Evolutionary conservation across 1,140 invertebrate species (phyloP).

Genomic region (Cataglyphis hispanica): DNA sequence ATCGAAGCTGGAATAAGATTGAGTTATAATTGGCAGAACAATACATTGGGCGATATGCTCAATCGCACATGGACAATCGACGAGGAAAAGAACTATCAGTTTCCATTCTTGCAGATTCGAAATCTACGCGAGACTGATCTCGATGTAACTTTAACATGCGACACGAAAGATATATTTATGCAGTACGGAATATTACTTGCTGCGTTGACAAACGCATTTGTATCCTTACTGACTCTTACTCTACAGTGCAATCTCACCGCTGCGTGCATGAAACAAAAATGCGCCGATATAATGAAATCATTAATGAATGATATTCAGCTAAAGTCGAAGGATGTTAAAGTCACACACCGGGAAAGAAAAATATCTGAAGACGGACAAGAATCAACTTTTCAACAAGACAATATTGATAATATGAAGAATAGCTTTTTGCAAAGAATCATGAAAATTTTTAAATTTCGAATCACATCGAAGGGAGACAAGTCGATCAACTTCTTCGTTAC

Average conservation of each 20-base stretch:
- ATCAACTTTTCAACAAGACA: not conserved
- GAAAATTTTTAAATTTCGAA: not conserved
- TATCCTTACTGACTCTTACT: constrained; percentile 70
- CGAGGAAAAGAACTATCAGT: not conserved
- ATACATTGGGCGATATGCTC: not conserved
- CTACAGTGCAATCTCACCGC: constrained; percentile 69
- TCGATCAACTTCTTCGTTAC: constrained; percentile 47
- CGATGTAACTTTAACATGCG: constrained; percentile 47
- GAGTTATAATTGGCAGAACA: constrained; percentile 13
- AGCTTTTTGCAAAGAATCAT: not conserved
- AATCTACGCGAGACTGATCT: not conserved
- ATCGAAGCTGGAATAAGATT: not conserved
- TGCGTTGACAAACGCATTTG: constrained; percentile 72
- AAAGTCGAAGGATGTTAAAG: not conserved
- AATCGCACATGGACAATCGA: constrained; percentile 16
- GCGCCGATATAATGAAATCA: constrained; percentile 1
- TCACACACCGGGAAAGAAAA: not conserved
- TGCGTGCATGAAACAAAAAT: constrained; percentile 31
- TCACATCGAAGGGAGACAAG: not conserved
- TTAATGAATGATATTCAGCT: not conserved
- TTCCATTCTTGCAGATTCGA: constrained; percentile 1
- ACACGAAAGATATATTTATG: constrained; percentile 59
- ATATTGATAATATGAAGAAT: not conserved
- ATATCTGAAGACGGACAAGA: not conserved
- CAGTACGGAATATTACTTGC: constrained; percentile 73